A percentile compares a stretch with the other conserved stretches of the same genome.
These are phyloP conservation scores for Meganola albula DNA, from an alignment of 2,888 invertebrate species.

Conservation along the genomic window DNA sequence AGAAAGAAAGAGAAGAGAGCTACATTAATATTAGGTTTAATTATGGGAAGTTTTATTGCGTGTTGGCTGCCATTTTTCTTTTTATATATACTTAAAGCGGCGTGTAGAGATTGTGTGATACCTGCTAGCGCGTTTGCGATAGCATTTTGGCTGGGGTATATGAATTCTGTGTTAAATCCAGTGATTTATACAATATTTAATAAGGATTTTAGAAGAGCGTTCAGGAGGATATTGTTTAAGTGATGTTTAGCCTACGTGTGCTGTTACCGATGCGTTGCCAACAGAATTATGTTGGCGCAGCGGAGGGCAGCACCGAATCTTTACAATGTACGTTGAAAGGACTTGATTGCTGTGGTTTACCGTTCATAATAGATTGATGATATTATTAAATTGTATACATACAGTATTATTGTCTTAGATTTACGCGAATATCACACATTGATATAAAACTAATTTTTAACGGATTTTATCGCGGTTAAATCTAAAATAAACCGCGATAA, in stretches of 20 bases:
- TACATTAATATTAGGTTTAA: slow-evolving; percentile 96
- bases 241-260: slow-evolving; percentile 93
- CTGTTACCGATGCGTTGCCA: slow-evolving; percentile 86
- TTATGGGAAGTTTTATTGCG: slow-evolving; percentile 98
- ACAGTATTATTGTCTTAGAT: too few relatives aligned
- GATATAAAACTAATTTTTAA: too few relatives aligned
- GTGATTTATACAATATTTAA: slow-evolving; percentile 98
- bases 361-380: too few relatives aligned
- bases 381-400: too few relatives aligned
- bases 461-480: too few relatives aligned
- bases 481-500: too few relatives aligned
- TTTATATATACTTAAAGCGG: slow-evolving; percentile 91
- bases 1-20: slow-evolving; percentile 97
- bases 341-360: slow-evolving; percentile 12
- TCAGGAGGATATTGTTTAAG: slow-evolving; percentile 96
- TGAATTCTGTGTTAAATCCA: slow-evolving; percentile 97
- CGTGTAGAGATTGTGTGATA: slow-evolving; percentile 85
- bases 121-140: slow-evolving; percentile 92
- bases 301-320: slow-evolving; percentile 80
- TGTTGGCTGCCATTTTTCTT: slow-evolving; percentile 99
- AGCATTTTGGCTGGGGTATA: slow-evolving; percentile 98
- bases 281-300: slow-evolving; percentile 79
- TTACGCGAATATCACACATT: too few relatives aligned
- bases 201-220: slow-evolving; percentile 97
- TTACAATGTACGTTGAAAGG: slow-evolving; percentile 67